Evolutionary conservation across 2,888 invertebrate species (phyloP).

Genomic region (Sphaerophoria rueppellii): DNA sequence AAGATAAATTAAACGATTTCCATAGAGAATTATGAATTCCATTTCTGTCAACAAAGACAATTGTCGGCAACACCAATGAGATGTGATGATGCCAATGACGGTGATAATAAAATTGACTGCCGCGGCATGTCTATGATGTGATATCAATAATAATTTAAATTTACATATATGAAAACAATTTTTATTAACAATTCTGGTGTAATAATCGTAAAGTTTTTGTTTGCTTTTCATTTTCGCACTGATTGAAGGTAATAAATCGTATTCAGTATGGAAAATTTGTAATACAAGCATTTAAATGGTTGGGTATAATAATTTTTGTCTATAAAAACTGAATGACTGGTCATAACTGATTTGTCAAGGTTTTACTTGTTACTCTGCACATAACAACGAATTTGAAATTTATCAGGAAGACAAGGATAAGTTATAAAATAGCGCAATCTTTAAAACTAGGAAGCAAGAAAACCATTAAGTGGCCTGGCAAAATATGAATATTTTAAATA

Average conservation of each 20-base stretch:
- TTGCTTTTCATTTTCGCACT: background rate
- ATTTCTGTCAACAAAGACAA: constrained; percentile 9
- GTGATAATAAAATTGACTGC: background rate
- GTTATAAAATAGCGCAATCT: no score
- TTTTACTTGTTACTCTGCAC: background rate
- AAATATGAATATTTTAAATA: no score
- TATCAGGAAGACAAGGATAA: no score
- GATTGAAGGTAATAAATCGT: constrained; percentile 19
- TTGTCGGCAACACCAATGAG: constrained; percentile 24
- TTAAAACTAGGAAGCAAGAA: no score
- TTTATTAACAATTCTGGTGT: constrained; percentile 32
- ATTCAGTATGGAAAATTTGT: background rate
- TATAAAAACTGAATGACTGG: background rate
- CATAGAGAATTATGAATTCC: constrained; percentile 34
- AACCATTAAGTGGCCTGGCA: no score
- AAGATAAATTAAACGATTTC: constrained; percentile 24
- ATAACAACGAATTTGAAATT: background rate
- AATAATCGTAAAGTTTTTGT: constrained; percentile 25
- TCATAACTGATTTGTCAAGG: background rate
- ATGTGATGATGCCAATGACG: constrained; percentile 1
- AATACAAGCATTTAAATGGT: background rate
- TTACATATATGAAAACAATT: background rate
- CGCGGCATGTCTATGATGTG: constrained; percentile 23
- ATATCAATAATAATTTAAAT: constrained; percentile 3
- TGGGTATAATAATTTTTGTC: background rate